Conservation (phyloP, 2,888 invertebrate genomes). For the Hydropsyche betteni region DNA sequence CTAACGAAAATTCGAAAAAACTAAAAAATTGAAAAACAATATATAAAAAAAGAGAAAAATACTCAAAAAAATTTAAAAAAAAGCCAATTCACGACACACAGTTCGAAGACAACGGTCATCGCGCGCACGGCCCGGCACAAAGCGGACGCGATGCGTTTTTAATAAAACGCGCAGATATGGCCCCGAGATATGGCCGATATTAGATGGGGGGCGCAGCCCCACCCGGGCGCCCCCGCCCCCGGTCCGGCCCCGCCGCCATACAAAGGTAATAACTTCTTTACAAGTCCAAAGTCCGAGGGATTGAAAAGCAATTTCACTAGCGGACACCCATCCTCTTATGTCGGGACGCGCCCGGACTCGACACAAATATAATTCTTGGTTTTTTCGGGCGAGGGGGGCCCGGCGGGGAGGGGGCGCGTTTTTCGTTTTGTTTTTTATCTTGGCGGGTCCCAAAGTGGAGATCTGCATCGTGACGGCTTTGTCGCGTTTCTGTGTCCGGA, state of each 20-base stretch:
- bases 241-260: slow-evolving; percentile 52
- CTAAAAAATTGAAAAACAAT: too few species aligned
- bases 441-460: background rate
- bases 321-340: slow-evolving; percentile 63
- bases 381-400: background rate
- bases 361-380: slow-evolving; percentile 37
- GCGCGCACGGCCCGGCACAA: slow-evolving; percentile 30
- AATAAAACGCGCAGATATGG: slow-evolving; percentile 63
- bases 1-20: too few species aligned
- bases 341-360: slow-evolving; percentile 53
- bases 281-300: slow-evolving; percentile 71
- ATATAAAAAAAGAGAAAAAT: background rate
- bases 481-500: too few species aligned
- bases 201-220: slow-evolving; percentile 64
- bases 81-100: too few species aligned
- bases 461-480: too few species aligned
- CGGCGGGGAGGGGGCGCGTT: too few species aligned
- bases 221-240: background rate
- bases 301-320: slow-evolving; percentile 70
- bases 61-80: too few species aligned
- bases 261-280: slow-evolving; percentile 71
- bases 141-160: slow-evolving; percentile 54
- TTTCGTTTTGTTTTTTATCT: slow-evolving; percentile 1
- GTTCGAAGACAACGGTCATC: slow-evolving; percentile 45
- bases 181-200: slow-evolving; percentile 63